A percentile compares a stretch with the other conserved stretches of the same genome.
phyloP scores from a whole-genome alignment of 2,113 vertebrate genomes.

The Struthidea cinerea region DNA sequence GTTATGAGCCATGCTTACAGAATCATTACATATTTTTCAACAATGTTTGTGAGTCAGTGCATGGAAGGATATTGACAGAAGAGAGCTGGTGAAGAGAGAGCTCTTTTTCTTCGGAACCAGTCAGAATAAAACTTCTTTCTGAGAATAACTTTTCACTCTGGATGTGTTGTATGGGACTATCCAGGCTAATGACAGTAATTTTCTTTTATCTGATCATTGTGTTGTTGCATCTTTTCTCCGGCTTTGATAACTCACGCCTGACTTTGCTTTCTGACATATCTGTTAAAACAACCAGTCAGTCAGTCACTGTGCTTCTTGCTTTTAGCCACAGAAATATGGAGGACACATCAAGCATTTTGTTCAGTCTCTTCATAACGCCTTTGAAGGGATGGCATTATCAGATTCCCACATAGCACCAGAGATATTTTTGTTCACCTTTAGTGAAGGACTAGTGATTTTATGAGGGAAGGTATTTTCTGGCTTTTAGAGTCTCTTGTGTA shows the following conservation, averaged over 20 bases:
- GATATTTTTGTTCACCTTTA: neutral
- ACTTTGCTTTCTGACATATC: neutral
- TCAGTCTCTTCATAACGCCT: neutral
- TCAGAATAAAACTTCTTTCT: neutral
- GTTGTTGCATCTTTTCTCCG: neutral
- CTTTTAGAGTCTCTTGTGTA: neutral
- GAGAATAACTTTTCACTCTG: neutral
- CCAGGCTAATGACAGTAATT: accelerated
- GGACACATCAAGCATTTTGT: neutral
- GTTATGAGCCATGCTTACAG: neutral
- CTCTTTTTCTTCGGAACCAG: neutral
- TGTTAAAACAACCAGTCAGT: neutral
- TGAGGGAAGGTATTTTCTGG: neutral
- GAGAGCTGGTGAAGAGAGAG: neutral
- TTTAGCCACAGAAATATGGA: neutral
- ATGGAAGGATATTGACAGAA: neutral
- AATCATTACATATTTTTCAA: neutral
- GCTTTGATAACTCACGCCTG: neutral
- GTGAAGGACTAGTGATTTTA: neutral
- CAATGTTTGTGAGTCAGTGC: neutral
- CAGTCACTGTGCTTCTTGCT: neutral
- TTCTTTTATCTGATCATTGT: neutral
- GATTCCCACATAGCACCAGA: neutral
- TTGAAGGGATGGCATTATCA: neutral
- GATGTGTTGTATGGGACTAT: neutral